phyloP scores from a whole-genome alignment of 2,797 vertebrate species.

The Ptychadena robeensis region DNA sequence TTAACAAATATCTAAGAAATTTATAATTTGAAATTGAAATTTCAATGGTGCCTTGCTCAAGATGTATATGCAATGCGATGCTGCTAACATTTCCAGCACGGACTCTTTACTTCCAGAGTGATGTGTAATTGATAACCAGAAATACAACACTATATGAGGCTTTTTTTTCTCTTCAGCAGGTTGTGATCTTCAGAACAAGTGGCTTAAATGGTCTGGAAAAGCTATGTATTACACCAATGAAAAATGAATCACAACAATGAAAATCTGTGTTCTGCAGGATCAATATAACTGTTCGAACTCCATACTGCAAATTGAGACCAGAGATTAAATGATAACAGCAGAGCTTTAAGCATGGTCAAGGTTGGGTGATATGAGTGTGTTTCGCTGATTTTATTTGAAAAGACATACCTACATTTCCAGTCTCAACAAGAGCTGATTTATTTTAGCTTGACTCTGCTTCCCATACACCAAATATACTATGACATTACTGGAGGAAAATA shows the following conservation, averaged over 20 bases:
- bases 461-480: neutral
- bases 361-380: slow-evolving; percentile 47
- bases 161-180: slow-evolving; percentile 42
- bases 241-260: slow-evolving; percentile 53
- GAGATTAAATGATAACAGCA: slow-evolving; percentile 51
- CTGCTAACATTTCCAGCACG: slow-evolving; percentile 15
- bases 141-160: slow-evolving; percentile 31
- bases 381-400: slow-evolving; percentile 36
- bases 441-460: slow-evolving; percentile 1
- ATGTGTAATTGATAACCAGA: slow-evolving; percentile 43
- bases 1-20: too few species aligned
- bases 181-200: slow-evolving; percentile 53
- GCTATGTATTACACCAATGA: slow-evolving; percentile 59
- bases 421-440: slow-evolving; percentile 39
- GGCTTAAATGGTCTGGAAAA: slow-evolving; percentile 57
- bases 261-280: slow-evolving; percentile 53
- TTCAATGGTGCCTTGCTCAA: too few species aligned
- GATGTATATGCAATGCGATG: too few species aligned
- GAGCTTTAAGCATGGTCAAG: slow-evolving; percentile 53
- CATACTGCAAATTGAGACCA: slow-evolving; percentile 53
- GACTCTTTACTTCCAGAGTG: slow-evolving; percentile 22
- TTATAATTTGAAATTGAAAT: too few species aligned
- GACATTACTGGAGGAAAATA: neutral
- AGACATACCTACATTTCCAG: slow-evolving; percentile 33
- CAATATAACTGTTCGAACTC: slow-evolving; percentile 54